Conservation (phyloP, 2,888 invertebrate genomes). For the Rhodophaea formosa region DNA sequence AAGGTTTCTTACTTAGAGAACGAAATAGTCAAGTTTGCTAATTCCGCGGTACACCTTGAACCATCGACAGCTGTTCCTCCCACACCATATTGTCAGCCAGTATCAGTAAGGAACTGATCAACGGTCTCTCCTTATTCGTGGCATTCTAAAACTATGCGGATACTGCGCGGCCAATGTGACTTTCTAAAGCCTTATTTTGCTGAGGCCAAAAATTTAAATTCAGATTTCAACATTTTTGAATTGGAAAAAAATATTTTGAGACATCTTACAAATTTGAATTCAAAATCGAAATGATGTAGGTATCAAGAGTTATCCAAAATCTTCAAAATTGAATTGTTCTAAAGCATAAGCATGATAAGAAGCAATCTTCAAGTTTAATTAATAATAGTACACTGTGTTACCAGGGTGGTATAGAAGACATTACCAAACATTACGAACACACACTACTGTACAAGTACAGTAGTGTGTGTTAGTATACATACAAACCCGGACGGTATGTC, state of each 20-base stretch:
- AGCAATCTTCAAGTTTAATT: no score
- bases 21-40: not conserved
- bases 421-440: no score
- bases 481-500: no score
- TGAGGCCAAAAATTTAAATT: slow-evolving; percentile 1
- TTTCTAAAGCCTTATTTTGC: slow-evolving; percentile 27
- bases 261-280: no score
- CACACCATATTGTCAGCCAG: slow-evolving; percentile 23
- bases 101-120: slow-evolving; percentile 29
- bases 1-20: not conserved
- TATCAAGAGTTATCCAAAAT: no score
- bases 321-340: no score
- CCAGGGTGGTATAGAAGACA: no score
- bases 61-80: slow-evolving; percentile 21
- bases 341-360: no score
- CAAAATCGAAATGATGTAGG: no score
- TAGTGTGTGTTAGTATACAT: no score
- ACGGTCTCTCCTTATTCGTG: slow-evolving; percentile 32
- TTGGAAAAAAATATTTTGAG: not conserved
- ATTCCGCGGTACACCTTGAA: slow-evolving; percentile 16
- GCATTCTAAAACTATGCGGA: slow-evolving; percentile 25
- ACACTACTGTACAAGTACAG: no score
- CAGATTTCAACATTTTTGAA: not conserved
- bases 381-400: no score
- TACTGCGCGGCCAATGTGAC: slow-evolving; percentile 19